Conservation (phyloP, 2,888 invertebrate genomes). For the Emmelina monodactyla region DNA sequence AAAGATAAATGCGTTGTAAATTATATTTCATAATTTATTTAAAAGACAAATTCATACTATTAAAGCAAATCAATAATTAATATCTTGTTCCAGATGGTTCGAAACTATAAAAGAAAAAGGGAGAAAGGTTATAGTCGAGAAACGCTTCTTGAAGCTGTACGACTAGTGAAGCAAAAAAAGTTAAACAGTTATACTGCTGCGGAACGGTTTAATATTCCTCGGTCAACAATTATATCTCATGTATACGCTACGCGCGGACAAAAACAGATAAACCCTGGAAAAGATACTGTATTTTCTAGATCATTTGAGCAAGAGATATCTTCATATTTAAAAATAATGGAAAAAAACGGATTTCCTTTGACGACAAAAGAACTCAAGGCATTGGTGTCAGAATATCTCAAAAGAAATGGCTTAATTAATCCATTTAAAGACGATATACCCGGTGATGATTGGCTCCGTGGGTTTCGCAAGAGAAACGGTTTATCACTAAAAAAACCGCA, state of each 20-base stretch:
- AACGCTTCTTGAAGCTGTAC: neutral
- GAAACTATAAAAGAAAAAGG: neutral
- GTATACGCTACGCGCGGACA: neutral
- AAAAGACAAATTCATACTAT: too few species aligned
- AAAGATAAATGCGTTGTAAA: too few species aligned
- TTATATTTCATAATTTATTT: too few species aligned
- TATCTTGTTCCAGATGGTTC: too few species aligned
- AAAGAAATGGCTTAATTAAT: conserved; percentile 18
- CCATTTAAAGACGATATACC: conserved; percentile 21
- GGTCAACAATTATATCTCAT: neutral
- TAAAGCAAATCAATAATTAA: too few species aligned
- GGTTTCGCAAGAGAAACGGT: conserved; percentile 16
- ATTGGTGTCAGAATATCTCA: conserved; percentile 19
- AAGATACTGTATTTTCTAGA: neutral
- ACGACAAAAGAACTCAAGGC: conserved; percentile 20
- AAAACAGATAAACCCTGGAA: neutral
- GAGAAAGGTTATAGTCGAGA: neutral
- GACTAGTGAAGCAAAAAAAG: neutral
- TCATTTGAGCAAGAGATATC: neutral
- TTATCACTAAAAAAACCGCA: conserved; percentile 18
- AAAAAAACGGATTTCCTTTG: conserved; percentile 21
- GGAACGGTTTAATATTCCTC: conserved; percentile 1
- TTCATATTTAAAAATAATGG: conserved; percentile 9
- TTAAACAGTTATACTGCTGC: neutral
- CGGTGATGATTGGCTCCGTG: conserved; percentile 20